Conservation (phyloP, 2,797 vertebrate species). For the Enteromius trimaculatus region DNA sequence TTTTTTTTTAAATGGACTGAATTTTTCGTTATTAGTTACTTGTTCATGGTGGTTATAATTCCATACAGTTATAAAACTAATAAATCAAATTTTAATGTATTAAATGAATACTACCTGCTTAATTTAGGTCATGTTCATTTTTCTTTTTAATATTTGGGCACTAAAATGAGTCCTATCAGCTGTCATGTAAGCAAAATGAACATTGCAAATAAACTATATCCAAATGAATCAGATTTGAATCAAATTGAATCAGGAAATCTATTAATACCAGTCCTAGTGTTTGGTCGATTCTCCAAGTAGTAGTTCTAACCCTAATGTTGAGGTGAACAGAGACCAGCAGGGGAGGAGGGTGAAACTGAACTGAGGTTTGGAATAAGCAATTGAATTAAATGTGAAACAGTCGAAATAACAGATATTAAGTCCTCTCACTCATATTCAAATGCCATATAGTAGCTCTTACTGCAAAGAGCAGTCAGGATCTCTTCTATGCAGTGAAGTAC, state of each 20-base stretch:
- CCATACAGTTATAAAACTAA: neutral
- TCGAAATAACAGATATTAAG: neutral
- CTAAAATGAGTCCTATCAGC: neutral
- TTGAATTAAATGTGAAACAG: neutral
- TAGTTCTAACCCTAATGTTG: neutral
- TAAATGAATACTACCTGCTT: neutral
- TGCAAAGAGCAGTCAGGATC: conserved; percentile 17
- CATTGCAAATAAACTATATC: neutral
- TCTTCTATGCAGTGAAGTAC: conserved; percentile 5
- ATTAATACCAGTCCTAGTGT: neutral
- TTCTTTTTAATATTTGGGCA: no score
- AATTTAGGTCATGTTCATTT: neutral
- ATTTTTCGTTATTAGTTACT: no score
- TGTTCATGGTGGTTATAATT: neutral
- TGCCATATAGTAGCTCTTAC: conserved; percentile 19
- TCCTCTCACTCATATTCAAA: conserved; percentile 18
- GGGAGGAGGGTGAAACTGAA: neutral
- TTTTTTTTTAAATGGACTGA: no score
- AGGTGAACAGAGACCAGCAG: neutral
- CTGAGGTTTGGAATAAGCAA: neutral
- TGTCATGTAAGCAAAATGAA: neutral
- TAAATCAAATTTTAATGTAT: neutral
- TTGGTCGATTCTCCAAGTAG: neutral
- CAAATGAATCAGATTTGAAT: neutral
- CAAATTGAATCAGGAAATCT: neutral